phyloP scores from a whole-genome alignment of 2,113 vertebrate species.

The Semnornis frantzii region DNA sequence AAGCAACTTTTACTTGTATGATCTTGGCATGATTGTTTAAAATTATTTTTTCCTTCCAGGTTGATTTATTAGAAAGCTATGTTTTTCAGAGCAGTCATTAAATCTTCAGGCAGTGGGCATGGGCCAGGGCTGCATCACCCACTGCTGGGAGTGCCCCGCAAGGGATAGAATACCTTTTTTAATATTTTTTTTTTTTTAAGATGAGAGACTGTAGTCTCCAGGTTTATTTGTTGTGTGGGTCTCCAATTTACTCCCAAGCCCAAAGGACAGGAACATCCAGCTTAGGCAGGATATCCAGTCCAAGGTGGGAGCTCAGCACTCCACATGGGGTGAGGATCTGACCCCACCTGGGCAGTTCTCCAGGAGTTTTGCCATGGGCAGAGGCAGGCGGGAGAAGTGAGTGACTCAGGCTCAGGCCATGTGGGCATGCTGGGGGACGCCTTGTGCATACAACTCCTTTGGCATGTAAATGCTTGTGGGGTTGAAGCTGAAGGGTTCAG shows the following conservation, averaged over 20 bases:
- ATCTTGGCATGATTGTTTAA: background rate
- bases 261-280: background rate
- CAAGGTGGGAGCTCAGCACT: background rate
- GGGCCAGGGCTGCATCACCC: background rate
- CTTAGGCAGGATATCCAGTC: background rate
- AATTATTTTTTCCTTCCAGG: background rate
- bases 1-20: background rate
- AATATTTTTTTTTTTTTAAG: background rate
- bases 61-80: background rate
- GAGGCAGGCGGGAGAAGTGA: background rate
- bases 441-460: background rate
- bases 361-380: background rate
- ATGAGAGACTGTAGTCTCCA: background rate
- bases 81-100: background rate
- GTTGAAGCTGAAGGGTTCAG: background rate
- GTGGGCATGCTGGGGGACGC: background rate
- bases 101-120: background rate
- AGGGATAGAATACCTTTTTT: background rate
- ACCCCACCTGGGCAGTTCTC: background rate
- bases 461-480: background rate
- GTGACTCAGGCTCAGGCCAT: background rate
- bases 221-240: fast-evolving
- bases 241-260: background rate
- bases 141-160: background rate
- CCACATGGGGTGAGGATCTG: fast-evolving